Conservation (phyloP, 2,888 invertebrate genomes). For the Flexamia atlantica region DNA sequence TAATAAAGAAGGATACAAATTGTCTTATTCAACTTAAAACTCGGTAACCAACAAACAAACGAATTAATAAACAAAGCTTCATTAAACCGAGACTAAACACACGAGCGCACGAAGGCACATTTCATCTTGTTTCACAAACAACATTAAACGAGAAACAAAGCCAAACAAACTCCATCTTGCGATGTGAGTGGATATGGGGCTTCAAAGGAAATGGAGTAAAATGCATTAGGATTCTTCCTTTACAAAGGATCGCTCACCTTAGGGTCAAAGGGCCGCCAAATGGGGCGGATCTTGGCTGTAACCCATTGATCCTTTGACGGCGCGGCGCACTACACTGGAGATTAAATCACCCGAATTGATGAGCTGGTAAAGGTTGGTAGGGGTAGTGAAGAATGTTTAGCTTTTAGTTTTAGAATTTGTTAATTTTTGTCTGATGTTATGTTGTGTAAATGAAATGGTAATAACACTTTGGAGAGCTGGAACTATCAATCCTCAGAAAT, state of each 20-base stretch:
- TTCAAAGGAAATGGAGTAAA: constrained; percentile 31
- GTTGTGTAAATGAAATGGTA: no score
- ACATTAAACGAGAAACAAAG: constrained; percentile 34
- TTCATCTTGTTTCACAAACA: constrained; percentile 27
- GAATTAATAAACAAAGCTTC: constrained; percentile 4
- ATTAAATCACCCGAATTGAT: not conserved
- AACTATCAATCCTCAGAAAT: no score
- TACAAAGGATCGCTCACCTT: not conserved
- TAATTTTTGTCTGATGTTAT: no score
- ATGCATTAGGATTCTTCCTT: constrained; percentile 33
- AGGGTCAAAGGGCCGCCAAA: constrained; percentile 2
- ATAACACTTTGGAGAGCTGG: no score
- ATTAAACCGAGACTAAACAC: constrained; percentile 4
- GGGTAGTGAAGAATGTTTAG: no score
- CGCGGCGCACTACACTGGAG: not conserved
- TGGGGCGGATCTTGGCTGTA: not conserved
- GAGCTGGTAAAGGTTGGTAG: not conserved
- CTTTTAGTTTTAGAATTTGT: no score
- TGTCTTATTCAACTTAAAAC: no score
- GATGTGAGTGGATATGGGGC: constrained; percentile 30
- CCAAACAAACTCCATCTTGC: constrained; percentile 34
- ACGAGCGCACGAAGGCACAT: constrained; percentile 10
- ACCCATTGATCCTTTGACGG: constrained; percentile 9
- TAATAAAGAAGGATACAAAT: no score
- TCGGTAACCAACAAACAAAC: no score